Evolutionary conservation across 2,797 vertebrate genomes (phyloP).

Genomic region (Anabacerthia variegaticeps): DNA sequence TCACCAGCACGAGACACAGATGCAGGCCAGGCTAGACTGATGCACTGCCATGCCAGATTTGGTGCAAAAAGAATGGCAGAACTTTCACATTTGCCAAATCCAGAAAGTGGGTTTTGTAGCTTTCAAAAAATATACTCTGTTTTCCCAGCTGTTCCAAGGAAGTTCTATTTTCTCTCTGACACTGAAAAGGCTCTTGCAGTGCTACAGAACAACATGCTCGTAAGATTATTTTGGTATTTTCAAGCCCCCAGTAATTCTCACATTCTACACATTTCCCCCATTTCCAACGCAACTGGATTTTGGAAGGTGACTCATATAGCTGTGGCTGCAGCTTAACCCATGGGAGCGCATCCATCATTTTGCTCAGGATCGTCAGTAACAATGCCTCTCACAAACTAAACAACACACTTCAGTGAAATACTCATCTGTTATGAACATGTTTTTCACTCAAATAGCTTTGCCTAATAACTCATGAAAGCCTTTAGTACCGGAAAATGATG

Average conservation of each 20-base stretch:
- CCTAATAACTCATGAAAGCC: conserved; percentile 24
- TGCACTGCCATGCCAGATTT: not conserved
- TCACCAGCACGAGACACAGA: accelerated
- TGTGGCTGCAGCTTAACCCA: conserved; percentile 59
- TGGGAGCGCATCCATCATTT: conserved; percentile 36
- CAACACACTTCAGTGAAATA: conserved; percentile 9
- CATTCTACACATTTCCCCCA: conserved; percentile 24
- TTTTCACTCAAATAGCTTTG: conserved; percentile 9
- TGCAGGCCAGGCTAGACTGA: not conserved
- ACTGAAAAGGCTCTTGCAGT: not conserved
- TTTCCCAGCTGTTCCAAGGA: not conserved
- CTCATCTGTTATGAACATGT: conserved; percentile 14
- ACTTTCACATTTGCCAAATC: not conserved
- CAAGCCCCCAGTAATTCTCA: conserved; percentile 5
- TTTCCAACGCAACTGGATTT: conserved; percentile 6
- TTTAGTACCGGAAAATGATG: conserved; percentile 3
- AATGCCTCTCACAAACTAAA: conserved; percentile 25
- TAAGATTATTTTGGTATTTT: conserved; percentile 42
- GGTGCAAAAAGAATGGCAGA: not conserved
- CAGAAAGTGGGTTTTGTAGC: not conserved
- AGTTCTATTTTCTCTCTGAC: not conserved
- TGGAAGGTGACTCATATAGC: not conserved
- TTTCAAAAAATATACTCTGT: not conserved
- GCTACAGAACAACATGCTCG: not conserved
- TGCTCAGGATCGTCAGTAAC: conserved; percentile 26